Conservation (phyloP, 2,113 vertebrate genomes). For the Herpailurus yagouaroundi region DNA sequence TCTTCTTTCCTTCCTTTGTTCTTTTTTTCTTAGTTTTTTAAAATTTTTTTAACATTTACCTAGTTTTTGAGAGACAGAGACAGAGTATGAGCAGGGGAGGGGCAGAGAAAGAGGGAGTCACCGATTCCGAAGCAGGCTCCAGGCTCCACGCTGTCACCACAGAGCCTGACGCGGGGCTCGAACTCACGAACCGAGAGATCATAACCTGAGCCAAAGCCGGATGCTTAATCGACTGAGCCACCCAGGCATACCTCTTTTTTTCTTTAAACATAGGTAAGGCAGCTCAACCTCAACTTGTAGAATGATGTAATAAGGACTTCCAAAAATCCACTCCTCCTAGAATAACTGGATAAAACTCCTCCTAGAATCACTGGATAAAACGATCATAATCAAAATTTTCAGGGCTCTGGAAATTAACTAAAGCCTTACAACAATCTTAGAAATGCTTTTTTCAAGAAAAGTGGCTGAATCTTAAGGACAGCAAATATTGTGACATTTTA, state of each 20-base stretch:
- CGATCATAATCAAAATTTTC: background rate
- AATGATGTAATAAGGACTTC: background rate
- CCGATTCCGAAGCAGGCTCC: no score
- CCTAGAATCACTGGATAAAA: slow-evolving; percentile 2
- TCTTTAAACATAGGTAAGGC: background rate
- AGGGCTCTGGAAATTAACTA: background rate
- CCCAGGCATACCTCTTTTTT: no score
- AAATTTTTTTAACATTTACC: no score
- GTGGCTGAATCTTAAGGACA: background rate
- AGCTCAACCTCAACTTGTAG: background rate
- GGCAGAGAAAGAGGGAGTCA: no score
- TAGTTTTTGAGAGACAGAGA: no score
- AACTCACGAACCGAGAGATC: no score
- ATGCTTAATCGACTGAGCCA: no score
- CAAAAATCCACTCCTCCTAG: background rate
- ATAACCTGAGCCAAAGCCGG: no score
- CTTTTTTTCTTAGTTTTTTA: background rate
- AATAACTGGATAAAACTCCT: slow-evolving; percentile 5
- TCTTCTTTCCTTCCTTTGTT: background rate
- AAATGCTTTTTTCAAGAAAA: slow-evolving; percentile 20
- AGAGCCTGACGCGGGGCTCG: no score
- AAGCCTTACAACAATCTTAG: background rate
- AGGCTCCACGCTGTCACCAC: no score
- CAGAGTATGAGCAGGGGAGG: no score
- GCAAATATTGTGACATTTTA: background rate